Base-by-base conservation (phyloP, 2,113 vertebrate species). In the Cheirogaleus medius region DNA sequence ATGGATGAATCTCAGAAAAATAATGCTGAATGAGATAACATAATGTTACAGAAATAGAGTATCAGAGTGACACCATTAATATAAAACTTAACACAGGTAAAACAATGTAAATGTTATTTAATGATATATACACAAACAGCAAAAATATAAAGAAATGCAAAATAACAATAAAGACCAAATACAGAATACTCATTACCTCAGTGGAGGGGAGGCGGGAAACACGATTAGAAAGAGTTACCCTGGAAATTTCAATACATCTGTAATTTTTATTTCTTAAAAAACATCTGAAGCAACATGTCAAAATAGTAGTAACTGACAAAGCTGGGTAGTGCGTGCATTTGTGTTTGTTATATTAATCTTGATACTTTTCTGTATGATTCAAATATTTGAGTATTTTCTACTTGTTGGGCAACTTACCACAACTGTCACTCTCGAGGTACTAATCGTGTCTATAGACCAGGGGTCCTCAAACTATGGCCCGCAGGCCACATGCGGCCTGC, bases 61-160 rank as follows among this genome's bases (percentile, higher is more conserved):
- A 34, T 39, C 63, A 56, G 39, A 90, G 60, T 93, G 44, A 69
- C 63, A 84, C 12, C 44, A 87, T 71, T 66, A 54, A 92, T 42
- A 92, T 89, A 88, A 87, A 91, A 84, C 71, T 87, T 91, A 88
- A 95, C 76, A 87, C 34, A 78, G 87, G 76, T 12, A 63, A 82
- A 81, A 54, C 76, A 93, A 90, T 82, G 74, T 83, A 91, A 69
- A 44, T 77, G 91, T 18, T 87, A 14, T 44, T 94, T 94, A 88
- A 20, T 93, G 69, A 77, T 64, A 54, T 10, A 96, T 42, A 52
- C 4, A 56, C 63, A 60, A 18, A 90, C 0, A 87, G 39, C 29
- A 83, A 58, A 73, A 95, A 49, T 58, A 85, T 37, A 87, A 80
- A 94, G 64, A 80, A 92, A 66, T 69, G 4, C 1, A 85, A 56